phyloP scores from a whole-genome alignment of 2,113 vertebrate genomes.

The Climacteris rufus region DNA sequence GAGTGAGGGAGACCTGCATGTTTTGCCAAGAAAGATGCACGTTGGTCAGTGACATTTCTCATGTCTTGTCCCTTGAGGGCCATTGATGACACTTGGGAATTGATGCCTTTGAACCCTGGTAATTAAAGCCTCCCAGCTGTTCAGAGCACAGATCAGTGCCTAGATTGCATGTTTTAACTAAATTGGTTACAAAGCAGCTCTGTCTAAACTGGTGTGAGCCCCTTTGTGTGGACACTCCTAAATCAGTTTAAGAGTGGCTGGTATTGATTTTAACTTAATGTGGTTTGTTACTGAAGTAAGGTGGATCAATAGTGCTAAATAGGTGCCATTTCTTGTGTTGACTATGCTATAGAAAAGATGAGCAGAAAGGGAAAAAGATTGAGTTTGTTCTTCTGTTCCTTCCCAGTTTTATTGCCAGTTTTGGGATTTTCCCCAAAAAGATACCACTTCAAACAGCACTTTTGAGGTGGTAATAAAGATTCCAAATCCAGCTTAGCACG shows the following conservation, averaged over 20 bases:
- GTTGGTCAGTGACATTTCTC: background rate
- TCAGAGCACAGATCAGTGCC: background rate
- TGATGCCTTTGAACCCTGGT: background rate
- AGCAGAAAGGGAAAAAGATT: background rate
- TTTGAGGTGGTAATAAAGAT: background rate
- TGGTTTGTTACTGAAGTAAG: conserved; percentile 63
- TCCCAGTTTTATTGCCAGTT: background rate
- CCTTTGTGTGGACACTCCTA: conserved; percentile 54
- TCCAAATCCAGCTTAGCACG: background rate
- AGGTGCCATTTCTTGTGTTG: conserved; percentile 44
- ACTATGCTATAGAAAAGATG: background rate
- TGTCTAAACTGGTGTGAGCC: conserved; percentile 30
- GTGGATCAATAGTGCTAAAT: conserved; percentile 58
- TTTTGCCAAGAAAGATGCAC: background rate
- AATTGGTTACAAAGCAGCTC: conserved; percentile 35
- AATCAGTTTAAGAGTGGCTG: conserved; percentile 60
- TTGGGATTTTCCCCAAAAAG: background rate
- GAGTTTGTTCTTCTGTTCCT: background rate
- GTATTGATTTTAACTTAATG: conserved; percentile 63
- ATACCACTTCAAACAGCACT: background rate
- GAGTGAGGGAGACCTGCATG: background rate
- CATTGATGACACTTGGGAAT: background rate
- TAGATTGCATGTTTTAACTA: background rate
- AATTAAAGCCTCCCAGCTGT: background rate
- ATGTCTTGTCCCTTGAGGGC: background rate